A percentile compares a stretch with the other conserved stretches of the same genome.
Conservation (phyloP, 1,140 invertebrate genomes). For the Micrasema minimum region DNA sequence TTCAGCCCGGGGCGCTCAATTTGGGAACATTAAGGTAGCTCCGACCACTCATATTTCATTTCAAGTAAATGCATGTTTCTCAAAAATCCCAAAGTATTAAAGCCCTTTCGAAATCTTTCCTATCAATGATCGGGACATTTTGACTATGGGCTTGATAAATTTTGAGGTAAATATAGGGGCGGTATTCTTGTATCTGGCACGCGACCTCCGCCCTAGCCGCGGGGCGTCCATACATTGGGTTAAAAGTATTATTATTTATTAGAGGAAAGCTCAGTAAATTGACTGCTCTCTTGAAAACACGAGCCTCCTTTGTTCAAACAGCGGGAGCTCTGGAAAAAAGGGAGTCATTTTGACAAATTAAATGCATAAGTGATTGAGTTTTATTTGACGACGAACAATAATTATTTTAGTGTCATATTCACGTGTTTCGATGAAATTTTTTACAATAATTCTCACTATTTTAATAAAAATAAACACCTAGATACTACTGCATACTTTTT, state of each 20-base stretch:
- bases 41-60: slow-evolving; percentile 1
- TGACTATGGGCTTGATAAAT: background rate
- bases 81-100: background rate
- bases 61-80: background rate
- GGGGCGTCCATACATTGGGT: slow-evolving; percentile 8
- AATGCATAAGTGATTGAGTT: no score
- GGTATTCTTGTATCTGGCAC: slow-evolving; percentile 13
- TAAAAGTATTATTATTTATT: slow-evolving; percentile 34
- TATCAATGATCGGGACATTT: background rate
- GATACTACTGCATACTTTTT: no score
- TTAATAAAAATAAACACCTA: no score
- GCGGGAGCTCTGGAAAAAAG: slow-evolving; percentile 9
- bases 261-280: slow-evolving; percentile 8
- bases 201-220: slow-evolving; percentile 30
- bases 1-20: slow-evolving; percentile 8
- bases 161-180: slow-evolving; percentile 31
- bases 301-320: slow-evolving; percentile 20
- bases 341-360: slow-evolving; percentile 22
- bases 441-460: no score
- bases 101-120: no score
- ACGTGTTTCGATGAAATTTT: no score
- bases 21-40: slow-evolving; percentile 6
- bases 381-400: no score
- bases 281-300: slow-evolving; percentile 31
- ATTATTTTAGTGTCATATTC: no score